phyloP scores from a whole-genome alignment of 2,113 vertebrate species.

The Charina bottae region DNA sequence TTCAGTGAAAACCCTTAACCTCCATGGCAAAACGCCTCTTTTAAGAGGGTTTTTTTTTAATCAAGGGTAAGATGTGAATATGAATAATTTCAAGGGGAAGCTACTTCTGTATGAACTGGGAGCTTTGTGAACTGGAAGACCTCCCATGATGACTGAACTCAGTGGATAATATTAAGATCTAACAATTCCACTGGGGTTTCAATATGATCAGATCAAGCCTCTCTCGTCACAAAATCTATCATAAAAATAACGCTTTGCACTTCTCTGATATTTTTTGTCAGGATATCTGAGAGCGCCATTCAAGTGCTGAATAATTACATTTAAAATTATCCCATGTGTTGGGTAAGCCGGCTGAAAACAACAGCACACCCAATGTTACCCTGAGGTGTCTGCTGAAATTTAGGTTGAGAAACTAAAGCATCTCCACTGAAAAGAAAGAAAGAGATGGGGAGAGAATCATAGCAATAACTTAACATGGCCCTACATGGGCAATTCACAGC shows the following conservation, averaged over 20 bases:
- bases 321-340: neutral
- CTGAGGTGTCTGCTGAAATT: fast-evolving
- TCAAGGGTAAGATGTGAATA: slow-evolving; percentile 16
- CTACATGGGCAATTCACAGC: neutral
- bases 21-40: slow-evolving; percentile 20
- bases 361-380: neutral
- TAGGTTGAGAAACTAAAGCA: neutral
- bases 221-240: slow-evolving; percentile 21
- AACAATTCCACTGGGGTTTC: slow-evolving; percentile 47
- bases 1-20: slow-evolving; percentile 30
- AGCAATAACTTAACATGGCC: neutral
- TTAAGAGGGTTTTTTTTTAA: slow-evolving; percentile 24
- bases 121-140: slow-evolving; percentile 27
- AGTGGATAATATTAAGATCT: slow-evolving; percentile 30
- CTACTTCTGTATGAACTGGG: slow-evolving; percentile 26
- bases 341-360: neutral
- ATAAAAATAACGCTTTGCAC: slow-evolving; percentile 28
- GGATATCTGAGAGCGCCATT: slow-evolving; percentile 30
- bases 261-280: slow-evolving; percentile 29
- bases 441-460: neutral
- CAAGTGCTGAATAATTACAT: slow-evolving; percentile 34
- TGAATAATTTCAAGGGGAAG: slow-evolving; percentile 27
- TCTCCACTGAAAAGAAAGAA: neutral
- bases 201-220: slow-evolving; percentile 40
- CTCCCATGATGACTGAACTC: slow-evolving; percentile 16